These are phyloP conservation scores for Takifugu rubripes DNA, from an alignment of 2,797 vertebrate genomes.

Conservation along the genomic window DNA sequence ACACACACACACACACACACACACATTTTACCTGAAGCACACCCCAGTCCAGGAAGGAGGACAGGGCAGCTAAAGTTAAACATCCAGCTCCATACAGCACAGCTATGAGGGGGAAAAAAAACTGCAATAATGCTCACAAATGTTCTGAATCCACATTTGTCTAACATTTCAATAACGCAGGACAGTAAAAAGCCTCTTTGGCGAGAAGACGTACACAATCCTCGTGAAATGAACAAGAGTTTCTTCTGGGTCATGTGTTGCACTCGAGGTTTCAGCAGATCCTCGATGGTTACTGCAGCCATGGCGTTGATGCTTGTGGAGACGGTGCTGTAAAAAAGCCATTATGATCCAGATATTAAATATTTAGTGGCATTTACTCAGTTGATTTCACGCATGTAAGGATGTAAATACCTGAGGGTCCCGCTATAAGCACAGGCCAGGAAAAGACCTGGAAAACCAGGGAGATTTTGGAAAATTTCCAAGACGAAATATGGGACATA, in stretches of 20 bases:
- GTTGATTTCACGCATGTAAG: neutral
- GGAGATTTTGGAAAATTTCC: slow-evolving; percentile 84
- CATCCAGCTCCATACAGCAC: slow-evolving; percentile 83
- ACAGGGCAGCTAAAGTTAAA: slow-evolving; percentile 84
- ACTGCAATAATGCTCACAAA: neutral
- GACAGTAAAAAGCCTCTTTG: neutral
- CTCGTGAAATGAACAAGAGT: slow-evolving; percentile 80
- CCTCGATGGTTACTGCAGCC: slow-evolving; percentile 92
- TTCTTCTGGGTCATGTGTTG: slow-evolving; percentile 63
- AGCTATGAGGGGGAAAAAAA: slow-evolving; percentile 63
- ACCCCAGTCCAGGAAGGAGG: slow-evolving; percentile 86
- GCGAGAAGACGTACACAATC: slow-evolving; percentile 77
- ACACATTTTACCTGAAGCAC: slow-evolving; percentile 84
- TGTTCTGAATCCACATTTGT: neutral
- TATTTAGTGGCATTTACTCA: too few species aligned
- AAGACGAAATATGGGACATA: slow-evolving; percentile 91
- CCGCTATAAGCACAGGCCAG: slow-evolving; percentile 93
- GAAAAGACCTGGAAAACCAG: slow-evolving; percentile 89
- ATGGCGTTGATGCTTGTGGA: slow-evolving; percentile 97
- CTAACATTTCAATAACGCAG: neutral
- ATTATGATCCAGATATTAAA: too few species aligned
- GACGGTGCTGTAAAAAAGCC: slow-evolving; percentile 77
- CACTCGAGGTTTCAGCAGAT: slow-evolving; percentile 79
- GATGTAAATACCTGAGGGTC: slow-evolving; percentile 84
- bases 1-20: too few species aligned